Percentiles rank a stretch among this genome's conserved stretches.
Conservation (phyloP, 2,113 vertebrate species). For the Myotis davidii region DNA sequence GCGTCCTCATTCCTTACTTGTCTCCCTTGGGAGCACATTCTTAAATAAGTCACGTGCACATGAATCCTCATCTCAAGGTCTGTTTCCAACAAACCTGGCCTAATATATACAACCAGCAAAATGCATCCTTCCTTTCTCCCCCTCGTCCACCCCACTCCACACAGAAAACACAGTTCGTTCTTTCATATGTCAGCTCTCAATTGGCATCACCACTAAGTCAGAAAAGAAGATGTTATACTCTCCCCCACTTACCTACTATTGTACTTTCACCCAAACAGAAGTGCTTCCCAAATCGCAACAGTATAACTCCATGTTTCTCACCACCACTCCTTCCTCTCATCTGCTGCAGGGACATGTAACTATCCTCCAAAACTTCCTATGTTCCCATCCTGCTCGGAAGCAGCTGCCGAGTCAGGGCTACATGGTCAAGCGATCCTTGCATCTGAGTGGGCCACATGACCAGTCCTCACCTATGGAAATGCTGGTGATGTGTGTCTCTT, state of each 20-base stretch:
- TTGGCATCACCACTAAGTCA: not conserved
- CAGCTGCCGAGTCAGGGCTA: not conserved
- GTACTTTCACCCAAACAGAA: not conserved
- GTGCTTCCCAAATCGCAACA: not conserved
- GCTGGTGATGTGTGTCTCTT: not conserved
- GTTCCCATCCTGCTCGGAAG: not conserved
- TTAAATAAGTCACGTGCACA: not conserved
- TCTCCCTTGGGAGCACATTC: not conserved
- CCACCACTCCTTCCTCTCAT: not conserved
- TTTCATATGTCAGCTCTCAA: not conserved
- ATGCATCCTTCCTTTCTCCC: too few species aligned
- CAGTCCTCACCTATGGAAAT: not conserved
- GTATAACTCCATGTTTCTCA: not conserved
- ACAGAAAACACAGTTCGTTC: not conserved
- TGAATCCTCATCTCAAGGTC: not conserved
- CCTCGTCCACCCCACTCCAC: accelerated
- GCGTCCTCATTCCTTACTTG: not conserved
- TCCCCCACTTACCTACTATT: not conserved
- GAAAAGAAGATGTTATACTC: not conserved
- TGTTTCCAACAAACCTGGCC: not conserved
- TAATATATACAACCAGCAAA: not conserved
- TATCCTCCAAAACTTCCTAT: not conserved
- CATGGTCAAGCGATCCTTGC: not conserved
- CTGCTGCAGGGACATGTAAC: not conserved
- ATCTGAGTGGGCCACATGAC: not conserved